These are phyloP conservation scores for Sminthopsis crassicaudata DNA, from an alignment of 2,113 vertebrate species.

Conservation along the genomic window DNA sequence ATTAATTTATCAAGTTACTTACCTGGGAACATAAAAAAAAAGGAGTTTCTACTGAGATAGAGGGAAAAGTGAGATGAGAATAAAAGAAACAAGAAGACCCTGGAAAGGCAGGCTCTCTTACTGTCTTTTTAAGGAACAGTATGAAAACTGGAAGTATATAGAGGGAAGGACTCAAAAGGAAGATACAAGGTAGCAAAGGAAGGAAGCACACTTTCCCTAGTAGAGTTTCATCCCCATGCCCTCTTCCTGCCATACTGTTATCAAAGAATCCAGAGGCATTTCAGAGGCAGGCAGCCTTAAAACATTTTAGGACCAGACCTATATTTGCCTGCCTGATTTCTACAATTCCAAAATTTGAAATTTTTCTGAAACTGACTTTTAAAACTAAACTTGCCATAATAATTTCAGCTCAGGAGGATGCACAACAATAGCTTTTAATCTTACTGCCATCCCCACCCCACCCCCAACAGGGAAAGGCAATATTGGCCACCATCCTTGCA, in stretches of 20 bases:
- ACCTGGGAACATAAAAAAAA: background rate
- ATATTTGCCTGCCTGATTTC: background rate
- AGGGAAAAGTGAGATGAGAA: background rate
- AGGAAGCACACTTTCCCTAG: background rate
- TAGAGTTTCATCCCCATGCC: background rate
- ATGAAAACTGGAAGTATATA: background rate
- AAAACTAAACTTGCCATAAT: background rate
- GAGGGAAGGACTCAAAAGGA: background rate
- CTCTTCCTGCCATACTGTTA: background rate
- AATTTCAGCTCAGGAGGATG: background rate
- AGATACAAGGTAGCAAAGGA: background rate
- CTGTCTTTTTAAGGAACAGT: background rate
- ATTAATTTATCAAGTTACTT: background rate
- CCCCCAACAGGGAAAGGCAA: rapidly evolving
- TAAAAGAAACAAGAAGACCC: background rate
- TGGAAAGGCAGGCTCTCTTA: background rate
- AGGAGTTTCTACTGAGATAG: background rate
- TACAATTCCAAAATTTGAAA: background rate
- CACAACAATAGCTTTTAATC: background rate
- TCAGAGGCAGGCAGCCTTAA: background rate
- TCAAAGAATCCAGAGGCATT: background rate
- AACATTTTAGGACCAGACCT: background rate
- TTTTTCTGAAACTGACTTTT: background rate
- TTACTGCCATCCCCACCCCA: background rate
- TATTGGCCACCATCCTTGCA: background rate